These are phyloP conservation scores for Clarias fuscus DNA, from an alignment of 2,797 vertebrate species.

Conservation along the genomic window DNA sequence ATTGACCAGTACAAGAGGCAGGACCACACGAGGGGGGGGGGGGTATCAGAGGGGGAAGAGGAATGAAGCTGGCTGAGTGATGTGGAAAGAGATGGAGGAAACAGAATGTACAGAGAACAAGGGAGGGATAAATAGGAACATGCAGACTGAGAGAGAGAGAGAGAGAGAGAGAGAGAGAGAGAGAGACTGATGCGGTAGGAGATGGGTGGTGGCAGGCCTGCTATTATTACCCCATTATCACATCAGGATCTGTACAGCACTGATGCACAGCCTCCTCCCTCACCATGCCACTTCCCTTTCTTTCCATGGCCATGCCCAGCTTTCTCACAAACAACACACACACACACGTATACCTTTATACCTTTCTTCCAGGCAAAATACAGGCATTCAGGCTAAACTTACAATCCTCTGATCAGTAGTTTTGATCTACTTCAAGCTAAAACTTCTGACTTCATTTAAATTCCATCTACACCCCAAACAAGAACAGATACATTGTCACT, in stretches of 20 bases:
- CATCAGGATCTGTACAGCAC: conserved; percentile 85
- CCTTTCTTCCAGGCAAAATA: background rate
- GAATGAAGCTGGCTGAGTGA: conserved; percentile 13
- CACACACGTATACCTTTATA: conserved; percentile 3
- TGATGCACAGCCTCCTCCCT: conserved; percentile 72
- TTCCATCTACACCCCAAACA: conserved; percentile 2
- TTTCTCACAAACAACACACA: background rate
- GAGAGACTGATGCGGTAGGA: conserved; percentile 59
- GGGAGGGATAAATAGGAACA: conserved; percentile 27
- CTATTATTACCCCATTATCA: conserved; percentile 89
- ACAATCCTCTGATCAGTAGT: background rate
- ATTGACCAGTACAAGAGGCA: background rate
- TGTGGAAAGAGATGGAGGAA: conserved; percentile 30
- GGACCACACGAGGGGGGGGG: background rate
- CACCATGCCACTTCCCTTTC: conserved; percentile 68
- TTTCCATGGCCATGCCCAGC: conserved; percentile 17
- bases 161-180: background rate
- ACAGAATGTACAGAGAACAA: conserved; percentile 43
- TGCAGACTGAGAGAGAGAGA: background rate
- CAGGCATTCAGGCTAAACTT: background rate
- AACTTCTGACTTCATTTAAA: conserved; percentile 38
- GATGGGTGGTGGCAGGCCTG: conserved; percentile 76
- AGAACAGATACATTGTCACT: conserved; percentile 5
- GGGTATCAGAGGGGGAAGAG: background rate
- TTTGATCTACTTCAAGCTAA: background rate